These are phyloP conservation scores for Ceyx cyanopectus DNA, from an alignment of 2,113 vertebrate species.

Conservation along the genomic window DNA sequence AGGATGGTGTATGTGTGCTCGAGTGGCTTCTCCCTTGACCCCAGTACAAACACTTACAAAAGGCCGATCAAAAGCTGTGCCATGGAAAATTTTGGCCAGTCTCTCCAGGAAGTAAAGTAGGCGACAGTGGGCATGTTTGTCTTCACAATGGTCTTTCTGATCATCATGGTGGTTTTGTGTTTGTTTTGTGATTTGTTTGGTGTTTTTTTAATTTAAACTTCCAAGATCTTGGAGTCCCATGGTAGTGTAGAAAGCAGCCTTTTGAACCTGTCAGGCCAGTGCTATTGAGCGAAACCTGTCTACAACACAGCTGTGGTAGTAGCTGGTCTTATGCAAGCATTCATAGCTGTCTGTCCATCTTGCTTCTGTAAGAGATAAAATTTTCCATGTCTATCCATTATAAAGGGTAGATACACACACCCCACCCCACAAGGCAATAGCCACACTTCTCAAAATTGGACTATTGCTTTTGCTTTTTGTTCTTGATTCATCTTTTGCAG, in stretches of 20 bases:
- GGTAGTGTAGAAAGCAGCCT: neutral
- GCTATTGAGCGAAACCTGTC: neutral
- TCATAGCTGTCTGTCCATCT: neutral
- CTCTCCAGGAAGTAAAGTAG: neutral
- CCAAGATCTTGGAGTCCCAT: neutral
- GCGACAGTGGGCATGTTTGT: neutral
- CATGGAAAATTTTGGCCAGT: neutral
- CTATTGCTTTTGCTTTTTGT: neutral
- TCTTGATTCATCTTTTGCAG: neutral
- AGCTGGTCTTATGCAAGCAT: neutral
- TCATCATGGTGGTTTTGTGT: neutral
- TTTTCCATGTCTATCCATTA: neutral
- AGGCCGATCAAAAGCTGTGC: accelerated
- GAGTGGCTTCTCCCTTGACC: neutral
- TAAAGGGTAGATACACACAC: neutral
- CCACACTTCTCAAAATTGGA: neutral
- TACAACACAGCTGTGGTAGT: neutral
- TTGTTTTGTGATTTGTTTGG: neutral
- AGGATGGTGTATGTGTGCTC: neutral
- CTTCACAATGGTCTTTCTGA: neutral
- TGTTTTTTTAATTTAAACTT: neutral
- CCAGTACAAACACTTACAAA: neutral
- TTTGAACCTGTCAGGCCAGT: neutral
- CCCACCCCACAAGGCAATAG: neutral
- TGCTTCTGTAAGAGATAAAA: neutral